Base-by-base conservation (phyloP, 2,797 vertebrate genomes). In the Acridotheres tristis region DNA sequence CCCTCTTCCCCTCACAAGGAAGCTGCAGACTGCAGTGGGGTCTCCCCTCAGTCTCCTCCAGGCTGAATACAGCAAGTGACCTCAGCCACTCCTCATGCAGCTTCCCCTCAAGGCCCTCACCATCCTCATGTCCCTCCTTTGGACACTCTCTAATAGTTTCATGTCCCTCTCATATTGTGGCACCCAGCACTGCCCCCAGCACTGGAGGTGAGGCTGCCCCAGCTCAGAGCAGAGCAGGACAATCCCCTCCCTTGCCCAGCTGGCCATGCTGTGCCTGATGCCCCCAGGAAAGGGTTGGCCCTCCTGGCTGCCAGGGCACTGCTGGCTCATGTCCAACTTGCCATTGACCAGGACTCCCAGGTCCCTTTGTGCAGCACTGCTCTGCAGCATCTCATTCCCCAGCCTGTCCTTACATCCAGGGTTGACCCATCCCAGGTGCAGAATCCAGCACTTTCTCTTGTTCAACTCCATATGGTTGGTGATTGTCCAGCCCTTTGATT, bases 281-380 rank as follows among this genome's bases (percentile, higher is more conserved):
- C 7, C 18, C 45, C 19, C 72, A 59, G 62, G 12, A 20, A 54
- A 75, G 3, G 23, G 1, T 2, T 76, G 47, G 27, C 54, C 10
- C 62, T 75, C 45, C 82, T 67, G 72, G 62, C 72, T 67, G 62
- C 54, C 47, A 51, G 27, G 72, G 23, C 72, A 53, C 62, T 76
- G 82, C 54, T 85, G 82, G 0, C 27, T 59, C 23, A 13, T 11
- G n/a, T 16, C 0, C 27, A n/a, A 1, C 2, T 16, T 23, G 47
- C 0, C 47, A 38, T 0, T 0, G 4, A 38, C 23, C 63, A 67
- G 71, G 45, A 36, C 6, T 10, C 27, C 12, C 18, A 53, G 23
- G 12, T 27, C 8, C 5, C n/a, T 59, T 4, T 59, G 1, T 18
- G 12, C 1, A 1, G 22, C 8, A 0, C 45, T 43, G 62, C 38